These are phyloP conservation scores for Brachystomella parvula DNA, from an alignment of 1,140 invertebrate genomes.

Conservation along the genomic window DNA sequence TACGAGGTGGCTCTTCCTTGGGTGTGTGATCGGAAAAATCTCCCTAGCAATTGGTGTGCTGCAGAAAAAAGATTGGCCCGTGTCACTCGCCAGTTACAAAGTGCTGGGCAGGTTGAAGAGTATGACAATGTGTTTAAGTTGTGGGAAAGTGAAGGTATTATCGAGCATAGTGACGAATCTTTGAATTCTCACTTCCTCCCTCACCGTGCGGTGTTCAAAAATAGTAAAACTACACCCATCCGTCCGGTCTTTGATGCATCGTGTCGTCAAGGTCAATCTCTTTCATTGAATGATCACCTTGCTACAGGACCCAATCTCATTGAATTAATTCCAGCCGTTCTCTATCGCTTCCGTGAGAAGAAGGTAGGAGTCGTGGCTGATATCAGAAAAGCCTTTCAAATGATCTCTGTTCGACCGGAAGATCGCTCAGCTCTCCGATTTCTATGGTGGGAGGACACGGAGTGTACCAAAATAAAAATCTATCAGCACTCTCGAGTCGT, in stretches of 20 bases:
- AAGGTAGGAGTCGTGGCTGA: constrained; percentile 8
- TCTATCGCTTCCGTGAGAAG: constrained; percentile 4
- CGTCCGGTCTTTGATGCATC: constrained; percentile 29
- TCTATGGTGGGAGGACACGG: background rate
- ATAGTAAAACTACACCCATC: constrained; percentile 42
- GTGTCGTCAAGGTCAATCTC: background rate
- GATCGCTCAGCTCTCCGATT: background rate
- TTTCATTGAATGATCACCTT: constrained; percentile 3
- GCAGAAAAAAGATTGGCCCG: constrained; percentile 32
- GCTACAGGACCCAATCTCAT: constrained; percentile 19
- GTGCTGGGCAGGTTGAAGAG: constrained; percentile 34
- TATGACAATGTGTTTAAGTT: constrained; percentile 40
- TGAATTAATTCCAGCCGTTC: constrained; percentile 17
- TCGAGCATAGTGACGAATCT: constrained; percentile 4
- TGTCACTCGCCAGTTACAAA: constrained; percentile 34
- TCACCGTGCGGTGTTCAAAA: constrained; percentile 15
- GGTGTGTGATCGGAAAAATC: constrained; percentile 36
- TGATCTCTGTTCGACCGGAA: background rate
- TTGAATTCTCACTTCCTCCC: constrained; percentile 8
- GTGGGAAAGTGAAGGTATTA: constrained; percentile 39
- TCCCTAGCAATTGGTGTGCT: constrained; percentile 34
- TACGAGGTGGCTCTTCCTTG: constrained; percentile 41
- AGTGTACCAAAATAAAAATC: background rate
- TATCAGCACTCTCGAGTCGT: constrained; percentile 38
- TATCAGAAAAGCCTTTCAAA: constrained; percentile 11